phyloP scores from a whole-genome alignment of 1,140 invertebrate genomes.

The Lasaia peninsularis region DNA sequence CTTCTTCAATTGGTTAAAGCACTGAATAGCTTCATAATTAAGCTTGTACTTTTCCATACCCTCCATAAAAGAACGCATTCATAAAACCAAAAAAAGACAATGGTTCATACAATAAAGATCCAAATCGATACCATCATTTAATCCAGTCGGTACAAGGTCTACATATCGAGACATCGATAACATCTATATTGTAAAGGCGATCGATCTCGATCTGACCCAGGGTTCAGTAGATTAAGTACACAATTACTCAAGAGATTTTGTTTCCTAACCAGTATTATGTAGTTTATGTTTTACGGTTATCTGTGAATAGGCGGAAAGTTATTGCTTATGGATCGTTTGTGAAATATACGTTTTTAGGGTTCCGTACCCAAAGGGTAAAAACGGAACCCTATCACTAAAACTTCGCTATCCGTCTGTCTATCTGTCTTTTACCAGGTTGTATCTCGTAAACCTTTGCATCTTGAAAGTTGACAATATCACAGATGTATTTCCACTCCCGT shows the following conservation, averaged over 20 bases:
- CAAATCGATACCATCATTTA: not conserved
- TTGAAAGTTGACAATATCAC: too few species aligned
- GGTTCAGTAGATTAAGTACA: slow-evolving; percentile 37
- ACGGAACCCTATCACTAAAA: too few species aligned
- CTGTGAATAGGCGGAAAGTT: not conserved
- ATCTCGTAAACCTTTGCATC: too few species aligned
- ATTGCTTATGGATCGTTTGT: not conserved
- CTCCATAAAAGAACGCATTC: not conserved
- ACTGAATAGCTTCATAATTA: too few species aligned
- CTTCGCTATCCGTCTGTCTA: too few species aligned
- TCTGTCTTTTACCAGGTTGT: too few species aligned
- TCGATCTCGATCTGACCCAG: slow-evolving; percentile 38
- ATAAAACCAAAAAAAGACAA: slow-evolving; percentile 3
- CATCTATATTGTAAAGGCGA: slow-evolving; percentile 24
- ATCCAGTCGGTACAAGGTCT: slow-evolving; percentile 2
- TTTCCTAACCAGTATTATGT: slow-evolving; percentile 3
- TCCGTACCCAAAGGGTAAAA: too few species aligned
- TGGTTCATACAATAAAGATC: slow-evolving; percentile 2
- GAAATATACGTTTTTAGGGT: too few species aligned
- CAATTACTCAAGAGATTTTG: slow-evolving; percentile 5
- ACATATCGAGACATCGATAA: slow-evolving; percentile 27
- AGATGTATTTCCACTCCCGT: too few species aligned
- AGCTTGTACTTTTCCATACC: too few species aligned
- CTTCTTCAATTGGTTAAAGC: too few species aligned
- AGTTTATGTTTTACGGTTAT: not conserved